A percentile compares a stretch with the other conserved stretches of the same genome.
Conservation (phyloP, 2,113 vertebrate species). For the Lycocorax pyrrhopterus region DNA sequence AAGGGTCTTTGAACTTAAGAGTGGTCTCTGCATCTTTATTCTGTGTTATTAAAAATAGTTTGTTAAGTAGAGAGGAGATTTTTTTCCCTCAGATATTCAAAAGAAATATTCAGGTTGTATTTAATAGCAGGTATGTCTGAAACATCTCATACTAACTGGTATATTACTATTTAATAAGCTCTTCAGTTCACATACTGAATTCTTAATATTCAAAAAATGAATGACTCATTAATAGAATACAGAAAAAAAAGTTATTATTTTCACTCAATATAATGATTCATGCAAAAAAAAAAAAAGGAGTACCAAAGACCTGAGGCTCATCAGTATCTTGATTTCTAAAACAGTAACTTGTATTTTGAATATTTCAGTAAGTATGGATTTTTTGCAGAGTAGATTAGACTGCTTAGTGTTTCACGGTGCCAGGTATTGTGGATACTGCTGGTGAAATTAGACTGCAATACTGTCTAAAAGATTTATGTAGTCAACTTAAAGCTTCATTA, state of each 20-base stretch:
- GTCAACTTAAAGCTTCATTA: not conserved
- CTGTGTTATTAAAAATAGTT: not conserved
- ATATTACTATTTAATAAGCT: not conserved
- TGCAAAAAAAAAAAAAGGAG: not conserved
- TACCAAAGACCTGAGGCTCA: not conserved
- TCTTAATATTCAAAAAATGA: not conserved
- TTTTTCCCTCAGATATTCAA: not conserved
- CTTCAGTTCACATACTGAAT: not conserved
- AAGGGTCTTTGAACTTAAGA: not conserved
- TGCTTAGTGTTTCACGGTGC: not conserved
- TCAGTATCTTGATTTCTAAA: not conserved
- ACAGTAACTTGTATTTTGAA: not conserved
- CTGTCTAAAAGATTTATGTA: not conserved
- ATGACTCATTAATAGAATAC: not conserved
- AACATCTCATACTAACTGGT: not conserved
- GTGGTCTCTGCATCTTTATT: not conserved
- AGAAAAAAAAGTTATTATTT: not conserved
- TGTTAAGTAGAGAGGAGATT: not conserved
- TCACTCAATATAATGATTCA: not conserved
- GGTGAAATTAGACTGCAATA: not conserved
- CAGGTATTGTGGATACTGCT: not conserved
- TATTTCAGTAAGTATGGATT: not conserved
- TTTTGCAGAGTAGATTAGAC: not conserved
- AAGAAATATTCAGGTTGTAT: not conserved
- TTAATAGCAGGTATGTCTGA: not conserved